phyloP scores from a whole-genome alignment of 2,888 invertebrate species.

The Drosophila formosana region DNA sequence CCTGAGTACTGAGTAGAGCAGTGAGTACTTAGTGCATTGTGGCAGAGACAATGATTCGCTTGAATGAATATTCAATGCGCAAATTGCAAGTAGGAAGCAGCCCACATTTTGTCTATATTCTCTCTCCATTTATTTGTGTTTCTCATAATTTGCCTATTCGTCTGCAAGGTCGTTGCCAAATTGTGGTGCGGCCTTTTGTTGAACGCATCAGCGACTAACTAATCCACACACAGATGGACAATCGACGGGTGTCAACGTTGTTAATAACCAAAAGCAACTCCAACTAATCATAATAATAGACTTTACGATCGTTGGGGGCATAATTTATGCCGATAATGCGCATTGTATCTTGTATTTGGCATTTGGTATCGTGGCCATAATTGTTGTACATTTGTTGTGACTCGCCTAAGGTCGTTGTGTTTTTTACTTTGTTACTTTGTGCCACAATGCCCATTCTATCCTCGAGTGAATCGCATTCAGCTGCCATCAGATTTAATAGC shows the following conservation, averaged over 20 bases:
- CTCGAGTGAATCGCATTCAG: slow-evolving; percentile 12
- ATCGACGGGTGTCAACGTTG: slow-evolving; percentile 49
- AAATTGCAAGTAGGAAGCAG: slow-evolving; percentile 71
- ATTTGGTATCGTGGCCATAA: slow-evolving; percentile 27
- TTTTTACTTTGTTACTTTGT: slow-evolving; percentile 1
- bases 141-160: neutral
- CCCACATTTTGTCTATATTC: slow-evolving; percentile 26
- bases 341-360: slow-evolving; percentile 49
- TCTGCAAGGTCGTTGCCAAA: slow-evolving; percentile 68
- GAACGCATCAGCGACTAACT: slow-evolving; percentile 55
- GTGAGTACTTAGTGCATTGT: slow-evolving; percentile 37
- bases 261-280: slow-evolving; percentile 18
- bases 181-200: slow-evolving; percentile 43
- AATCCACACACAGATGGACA: slow-evolving; percentile 34
- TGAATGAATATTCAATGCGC: slow-evolving; percentile 76
- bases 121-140: neutral
- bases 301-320: slow-evolving; percentile 41
- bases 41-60: slow-evolving; percentile 57
- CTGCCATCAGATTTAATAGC: slow-evolving; percentile 25
- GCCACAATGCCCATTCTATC: slow-evolving; percentile 9
- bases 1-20: neutral
- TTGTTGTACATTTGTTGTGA: slow-evolving; percentile 42
- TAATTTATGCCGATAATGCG: slow-evolving; percentile 63
- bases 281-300: slow-evolving; percentile 46
- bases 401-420: slow-evolving; percentile 58